These are phyloP conservation scores for Pheosia tremula DNA, from an alignment of 2,888 invertebrate genomes.

Conservation along the genomic window DNA sequence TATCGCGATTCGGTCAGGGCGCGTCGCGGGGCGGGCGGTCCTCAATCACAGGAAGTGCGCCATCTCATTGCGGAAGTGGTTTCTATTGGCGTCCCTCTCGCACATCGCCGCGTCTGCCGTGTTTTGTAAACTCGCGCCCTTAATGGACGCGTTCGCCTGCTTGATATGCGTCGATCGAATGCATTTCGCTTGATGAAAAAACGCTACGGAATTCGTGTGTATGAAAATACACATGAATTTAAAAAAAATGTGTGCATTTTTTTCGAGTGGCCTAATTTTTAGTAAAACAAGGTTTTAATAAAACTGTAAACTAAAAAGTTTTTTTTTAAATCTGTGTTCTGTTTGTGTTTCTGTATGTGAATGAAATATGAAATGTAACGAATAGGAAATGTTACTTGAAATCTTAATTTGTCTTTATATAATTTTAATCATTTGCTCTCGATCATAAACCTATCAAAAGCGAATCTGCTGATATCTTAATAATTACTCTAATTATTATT, in stretches of 20 bases:
- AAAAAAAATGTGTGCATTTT: neutral
- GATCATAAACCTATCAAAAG: no score
- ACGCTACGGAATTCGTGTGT: constrained; percentile 9
- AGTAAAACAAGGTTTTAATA: no score
- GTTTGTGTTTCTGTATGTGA: no score
- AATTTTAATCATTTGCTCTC: no score
- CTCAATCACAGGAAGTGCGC: constrained; percentile 85
- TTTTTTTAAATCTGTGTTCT: no score
- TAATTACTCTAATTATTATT: no score
- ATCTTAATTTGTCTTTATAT: no score
- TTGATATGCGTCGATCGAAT: constrained; percentile 68
- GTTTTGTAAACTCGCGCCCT: constrained; percentile 69
- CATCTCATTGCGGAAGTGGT: constrained; percentile 85
- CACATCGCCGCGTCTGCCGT: constrained; percentile 45
- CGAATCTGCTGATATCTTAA: no score
- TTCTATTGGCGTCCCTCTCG: constrained; percentile 73
- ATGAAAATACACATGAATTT: neutral
- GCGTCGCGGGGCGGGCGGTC: constrained; percentile 52
- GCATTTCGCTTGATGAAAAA: constrained; percentile 67
- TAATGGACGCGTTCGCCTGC: constrained; percentile 65
- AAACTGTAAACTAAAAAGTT: no score
- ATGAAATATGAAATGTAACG: no score
- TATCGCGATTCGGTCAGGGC: constrained; percentile 38
- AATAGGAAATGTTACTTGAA: no score
- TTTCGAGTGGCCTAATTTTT: no score